phyloP scores from a whole-genome alignment of 1,140 invertebrate species.

The Periplaneta americana region DNA sequence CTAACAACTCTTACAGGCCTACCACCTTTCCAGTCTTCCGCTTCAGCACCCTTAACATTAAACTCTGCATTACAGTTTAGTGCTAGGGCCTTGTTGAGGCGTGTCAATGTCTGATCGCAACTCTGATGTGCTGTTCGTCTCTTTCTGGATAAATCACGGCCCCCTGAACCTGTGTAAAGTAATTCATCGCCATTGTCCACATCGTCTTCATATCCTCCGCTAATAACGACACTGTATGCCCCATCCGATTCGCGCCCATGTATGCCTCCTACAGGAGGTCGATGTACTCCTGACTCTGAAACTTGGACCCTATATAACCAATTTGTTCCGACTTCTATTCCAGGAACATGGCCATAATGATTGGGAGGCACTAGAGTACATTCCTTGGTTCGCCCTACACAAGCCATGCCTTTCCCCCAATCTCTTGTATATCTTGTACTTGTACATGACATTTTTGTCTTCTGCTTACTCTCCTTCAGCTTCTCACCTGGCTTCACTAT shows the following conservation, averaged over 20 bases:
- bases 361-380: constrained; percentile 65
- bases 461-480: constrained; percentile 61
- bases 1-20: constrained; percentile 76
- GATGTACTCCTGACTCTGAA: constrained; percentile 73
- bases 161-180: constrained; percentile 78
- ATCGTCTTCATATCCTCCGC: constrained; percentile 85
- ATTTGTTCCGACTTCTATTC: constrained; percentile 76
- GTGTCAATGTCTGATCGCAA: constrained; percentile 71
- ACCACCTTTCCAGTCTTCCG: constrained; percentile 66
- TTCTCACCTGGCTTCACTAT: constrained; percentile 73
- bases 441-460: constrained; percentile 36
- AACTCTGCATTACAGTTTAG: constrained; percentile 67
- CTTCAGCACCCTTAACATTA: constrained; percentile 61
- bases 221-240: constrained; percentile 78
- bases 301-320: constrained; percentile 83
- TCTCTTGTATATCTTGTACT: constrained; percentile 42
- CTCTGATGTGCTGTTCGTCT: constrained; percentile 75
- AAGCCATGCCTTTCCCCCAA: constrained; percentile 86
- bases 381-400: constrained; percentile 62
- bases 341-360: constrained; percentile 79
- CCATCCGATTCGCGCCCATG: constrained; percentile 74
- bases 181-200: constrained; percentile 79
- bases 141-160: constrained; percentile 76
- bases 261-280: constrained; percentile 80
- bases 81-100: constrained; percentile 76